Conservation (phyloP, 2,113 vertebrate species). For the Triplophysa rosa region DNA sequence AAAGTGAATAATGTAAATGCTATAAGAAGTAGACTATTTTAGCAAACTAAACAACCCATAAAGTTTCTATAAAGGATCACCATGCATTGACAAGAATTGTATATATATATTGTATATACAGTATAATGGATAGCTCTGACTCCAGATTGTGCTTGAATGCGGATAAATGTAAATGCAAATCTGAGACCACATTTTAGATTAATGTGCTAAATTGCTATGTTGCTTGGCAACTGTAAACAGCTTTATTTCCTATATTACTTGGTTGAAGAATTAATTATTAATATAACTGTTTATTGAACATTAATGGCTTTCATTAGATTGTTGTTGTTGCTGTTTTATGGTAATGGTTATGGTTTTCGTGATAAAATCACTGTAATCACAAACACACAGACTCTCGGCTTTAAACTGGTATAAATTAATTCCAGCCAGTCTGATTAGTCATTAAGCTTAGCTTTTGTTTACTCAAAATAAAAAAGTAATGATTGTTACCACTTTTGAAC, state of each 20-base stretch:
- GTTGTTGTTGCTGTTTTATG: not conserved
- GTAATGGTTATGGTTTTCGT: not conserved
- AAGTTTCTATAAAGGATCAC: not conserved
- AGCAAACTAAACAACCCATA: not conserved
- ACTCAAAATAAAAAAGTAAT: not conserved
- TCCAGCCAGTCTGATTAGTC: not conserved
- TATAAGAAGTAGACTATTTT: not conserved
- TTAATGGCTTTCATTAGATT: not conserved
- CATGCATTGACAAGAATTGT: not conserved
- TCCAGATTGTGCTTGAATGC: not conserved
- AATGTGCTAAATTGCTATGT: not conserved
- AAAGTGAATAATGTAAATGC: slow-evolving; percentile 15
- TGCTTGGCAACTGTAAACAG: not conserved
- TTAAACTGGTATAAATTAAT: not conserved
- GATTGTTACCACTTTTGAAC: too few species aligned
- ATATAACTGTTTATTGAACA: not conserved
- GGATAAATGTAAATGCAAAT: not conserved
- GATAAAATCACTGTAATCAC: not conserved
- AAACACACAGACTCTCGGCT: too few species aligned
- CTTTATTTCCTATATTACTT: too few species aligned
- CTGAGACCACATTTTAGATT: not conserved
- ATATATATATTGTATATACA: not conserved
- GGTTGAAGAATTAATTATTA: not conserved
- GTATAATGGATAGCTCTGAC: not conserved
- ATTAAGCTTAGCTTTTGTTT: not conserved